Evolutionary conservation across 2,113 vertebrate genomes (phyloP).

Genomic region (Alaudala cheleensis): DNA sequence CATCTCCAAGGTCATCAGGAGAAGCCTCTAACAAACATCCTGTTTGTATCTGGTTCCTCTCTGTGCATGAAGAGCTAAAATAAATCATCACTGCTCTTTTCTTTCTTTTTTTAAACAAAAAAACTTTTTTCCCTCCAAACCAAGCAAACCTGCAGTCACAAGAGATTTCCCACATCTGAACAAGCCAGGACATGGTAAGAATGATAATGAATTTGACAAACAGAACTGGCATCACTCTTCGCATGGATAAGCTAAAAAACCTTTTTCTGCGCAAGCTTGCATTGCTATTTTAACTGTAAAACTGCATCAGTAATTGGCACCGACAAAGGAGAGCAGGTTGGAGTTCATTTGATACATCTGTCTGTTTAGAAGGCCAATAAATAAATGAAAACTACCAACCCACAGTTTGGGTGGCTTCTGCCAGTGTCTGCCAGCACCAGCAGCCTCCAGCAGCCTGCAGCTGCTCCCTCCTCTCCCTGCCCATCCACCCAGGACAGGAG

Average conservation of each 20-base stretch:
- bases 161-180: not conserved
- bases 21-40: constrained; percentile 34
- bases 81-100: not conserved
- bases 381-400: not conserved
- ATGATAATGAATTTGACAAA: not conserved
- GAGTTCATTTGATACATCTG: not conserved
- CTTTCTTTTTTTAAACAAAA: not conserved
- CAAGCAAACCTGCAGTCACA: not conserved
- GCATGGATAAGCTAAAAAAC: not conserved
- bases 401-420: not conserved
- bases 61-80: not conserved
- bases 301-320: not conserved
- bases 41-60: constrained; percentile 6
- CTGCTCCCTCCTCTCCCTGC: not conserved
- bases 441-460: not conserved
- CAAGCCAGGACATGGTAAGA: not conserved
- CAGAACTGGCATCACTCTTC: not conserved
- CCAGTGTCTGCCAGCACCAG: not conserved
- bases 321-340: not conserved
- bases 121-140: not conserved
- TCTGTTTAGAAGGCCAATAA: not conserved
- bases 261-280: not conserved
- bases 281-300: not conserved
- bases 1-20: not conserved
- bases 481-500: not conserved